These are phyloP conservation scores for Trichogramma evanescens DNA, from an alignment of 2,888 invertebrate species.

Conservation along the genomic window DNA sequence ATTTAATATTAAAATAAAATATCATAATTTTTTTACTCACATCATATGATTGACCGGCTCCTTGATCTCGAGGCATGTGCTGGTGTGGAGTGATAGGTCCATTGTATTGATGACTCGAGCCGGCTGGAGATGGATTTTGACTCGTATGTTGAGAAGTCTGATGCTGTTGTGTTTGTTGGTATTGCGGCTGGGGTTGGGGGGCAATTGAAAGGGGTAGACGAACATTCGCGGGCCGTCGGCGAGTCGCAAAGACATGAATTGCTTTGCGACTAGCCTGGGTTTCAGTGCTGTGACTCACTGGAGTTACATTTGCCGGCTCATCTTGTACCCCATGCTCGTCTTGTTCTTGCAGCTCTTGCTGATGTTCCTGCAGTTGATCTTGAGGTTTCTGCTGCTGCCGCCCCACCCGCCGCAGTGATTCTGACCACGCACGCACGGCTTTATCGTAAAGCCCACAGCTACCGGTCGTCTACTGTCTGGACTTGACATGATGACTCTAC, in stretches of 20 bases:
- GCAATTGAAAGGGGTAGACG: too few species aligned
- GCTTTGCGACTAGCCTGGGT: slow-evolving; percentile 38
- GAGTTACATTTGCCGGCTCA: slow-evolving; percentile 44
- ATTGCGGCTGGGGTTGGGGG: too few species aligned
- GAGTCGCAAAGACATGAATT: slow-evolving; percentile 19
- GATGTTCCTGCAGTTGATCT: not conserved
- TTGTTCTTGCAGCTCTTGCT: not conserved
- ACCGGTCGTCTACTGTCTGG: not conserved
- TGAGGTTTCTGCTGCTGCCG: slow-evolving; percentile 1
- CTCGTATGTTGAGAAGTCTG: slow-evolving; percentile 21
- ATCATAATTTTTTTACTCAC: not conserved
- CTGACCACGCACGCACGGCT: slow-evolving; percentile 4
- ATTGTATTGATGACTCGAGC: slow-evolving; percentile 6
- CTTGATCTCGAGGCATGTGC: slow-evolving; percentile 15
- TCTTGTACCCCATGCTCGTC: slow-evolving; percentile 13
- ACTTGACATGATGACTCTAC: too few species aligned
- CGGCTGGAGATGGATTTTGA: slow-evolving; percentile 15
- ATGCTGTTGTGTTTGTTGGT: not conserved
- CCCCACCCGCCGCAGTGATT: slow-evolving; percentile 4
- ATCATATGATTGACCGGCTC: slow-evolving; percentile 18
- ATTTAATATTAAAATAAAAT: not conserved
- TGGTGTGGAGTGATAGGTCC: slow-evolving; percentile 11
- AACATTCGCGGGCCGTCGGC: too few species aligned
- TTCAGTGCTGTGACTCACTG: slow-evolving; percentile 42
- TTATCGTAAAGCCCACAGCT: not conserved